These are phyloP conservation scores for Panurus biarmicus DNA, from an alignment of 2,113 vertebrate genomes.

Conservation along the genomic window DNA sequence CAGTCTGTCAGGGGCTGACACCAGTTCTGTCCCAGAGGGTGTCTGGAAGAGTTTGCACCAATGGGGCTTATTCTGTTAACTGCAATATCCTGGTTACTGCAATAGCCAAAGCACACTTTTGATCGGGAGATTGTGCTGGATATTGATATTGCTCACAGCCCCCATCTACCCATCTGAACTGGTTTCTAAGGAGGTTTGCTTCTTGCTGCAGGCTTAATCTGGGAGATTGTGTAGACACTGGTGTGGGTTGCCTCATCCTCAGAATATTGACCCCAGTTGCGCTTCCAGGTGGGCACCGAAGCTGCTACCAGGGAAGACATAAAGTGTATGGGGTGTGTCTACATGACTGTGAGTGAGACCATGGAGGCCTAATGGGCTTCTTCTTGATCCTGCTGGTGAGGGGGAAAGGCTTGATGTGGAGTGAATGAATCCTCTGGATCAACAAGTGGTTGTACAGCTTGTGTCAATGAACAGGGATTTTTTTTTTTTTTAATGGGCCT, in stretches of 20 bases:
- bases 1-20: background rate
- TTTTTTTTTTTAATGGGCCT: background rate
- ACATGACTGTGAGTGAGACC: accelerated
- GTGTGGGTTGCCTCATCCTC: background rate
- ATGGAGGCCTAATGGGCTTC: background rate
- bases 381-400: background rate
- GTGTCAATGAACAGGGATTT: background rate
- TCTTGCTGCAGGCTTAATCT: background rate
- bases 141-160: background rate
- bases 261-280: background rate
- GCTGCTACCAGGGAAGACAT: background rate
- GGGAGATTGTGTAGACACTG: background rate
- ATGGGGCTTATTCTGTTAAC: no score
- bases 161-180: background rate
- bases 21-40: background rate
- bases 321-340: background rate
- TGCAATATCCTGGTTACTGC: no score
- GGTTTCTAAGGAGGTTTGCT: background rate
- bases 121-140: background rate
- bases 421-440: background rate
- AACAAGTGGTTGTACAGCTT: background rate
- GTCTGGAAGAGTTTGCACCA: background rate
- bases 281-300: background rate
- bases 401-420: background rate
- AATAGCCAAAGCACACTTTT: background rate